Conservation (phyloP, 2,888 invertebrate species). For the Entomobrya multifasciata region DNA sequence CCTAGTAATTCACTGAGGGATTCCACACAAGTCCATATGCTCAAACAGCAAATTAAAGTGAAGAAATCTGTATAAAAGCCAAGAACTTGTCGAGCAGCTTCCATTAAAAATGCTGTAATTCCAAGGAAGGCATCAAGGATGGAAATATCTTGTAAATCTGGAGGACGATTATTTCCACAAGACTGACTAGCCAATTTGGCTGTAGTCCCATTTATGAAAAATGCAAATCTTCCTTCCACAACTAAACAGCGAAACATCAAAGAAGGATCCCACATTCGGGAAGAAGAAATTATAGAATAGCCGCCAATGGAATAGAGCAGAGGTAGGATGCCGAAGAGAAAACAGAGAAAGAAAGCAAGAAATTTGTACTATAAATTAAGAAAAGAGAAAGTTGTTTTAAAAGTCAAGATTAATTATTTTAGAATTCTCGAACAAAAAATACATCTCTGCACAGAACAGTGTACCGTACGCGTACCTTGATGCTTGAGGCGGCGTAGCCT, state of each 20-base stretch:
- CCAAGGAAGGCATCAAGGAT: constrained; percentile 16
- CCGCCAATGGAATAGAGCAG: constrained; percentile 48
- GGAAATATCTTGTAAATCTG: background rate
- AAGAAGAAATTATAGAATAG: constrained; percentile 38
- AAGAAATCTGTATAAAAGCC: constrained; percentile 62
- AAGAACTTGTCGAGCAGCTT: constrained; percentile 41
- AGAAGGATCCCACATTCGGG: constrained; percentile 36
- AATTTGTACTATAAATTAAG: constrained; percentile 33
- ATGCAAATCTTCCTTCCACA: constrained; percentile 51
- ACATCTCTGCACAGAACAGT: background rate
- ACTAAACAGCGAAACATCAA: constrained; percentile 48
- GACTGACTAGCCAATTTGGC: background rate
- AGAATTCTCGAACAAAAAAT: no score
- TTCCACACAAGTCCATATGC: constrained; percentile 46
- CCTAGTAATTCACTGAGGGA: constrained; percentile 15
- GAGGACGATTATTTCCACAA: constrained; percentile 14
- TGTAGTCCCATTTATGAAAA: constrained; percentile 38
- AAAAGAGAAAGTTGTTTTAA: background rate
- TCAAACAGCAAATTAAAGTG: constrained; percentile 45
- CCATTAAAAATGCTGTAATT: constrained; percentile 49
- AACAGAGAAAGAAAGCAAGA: constrained; percentile 29
- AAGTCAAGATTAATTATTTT: no score
- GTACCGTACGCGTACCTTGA: constrained; percentile 2
- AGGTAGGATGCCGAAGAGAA: constrained; percentile 39
- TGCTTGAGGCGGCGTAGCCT: background rate